Evolutionary conservation across 1,140 invertebrate species (phyloP).

Genomic region (Drosophila gunungcola): DNA sequence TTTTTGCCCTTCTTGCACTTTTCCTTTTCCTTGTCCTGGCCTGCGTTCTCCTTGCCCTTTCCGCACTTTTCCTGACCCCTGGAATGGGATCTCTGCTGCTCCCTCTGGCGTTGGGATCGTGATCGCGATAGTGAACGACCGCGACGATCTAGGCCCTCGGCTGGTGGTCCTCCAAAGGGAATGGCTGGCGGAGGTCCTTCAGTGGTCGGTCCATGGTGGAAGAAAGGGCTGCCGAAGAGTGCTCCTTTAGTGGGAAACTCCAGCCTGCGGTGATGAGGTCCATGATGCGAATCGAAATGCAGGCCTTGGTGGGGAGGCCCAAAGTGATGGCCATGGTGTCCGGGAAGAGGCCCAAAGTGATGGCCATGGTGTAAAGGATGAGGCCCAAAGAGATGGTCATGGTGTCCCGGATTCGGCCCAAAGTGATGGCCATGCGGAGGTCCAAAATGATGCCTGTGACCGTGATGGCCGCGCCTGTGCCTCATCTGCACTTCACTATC

Average conservation of each 20-base stretch:
- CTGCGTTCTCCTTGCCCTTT: slow-evolving; percentile 4
- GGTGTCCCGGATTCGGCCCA: neutral
- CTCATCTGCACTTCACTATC: slow-evolving; percentile 20
- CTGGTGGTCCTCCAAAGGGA: neutral
- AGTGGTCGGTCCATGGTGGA: neutral
- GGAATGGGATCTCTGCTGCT: neutral
- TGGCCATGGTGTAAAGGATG: slow-evolving; percentile 7
- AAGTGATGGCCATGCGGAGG: slow-evolving; percentile 8
- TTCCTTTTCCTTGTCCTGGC: neutral
- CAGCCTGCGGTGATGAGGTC: neutral
- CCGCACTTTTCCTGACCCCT: neutral
- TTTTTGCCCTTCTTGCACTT: slow-evolving; percentile 5
- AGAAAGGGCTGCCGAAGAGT: neutral
- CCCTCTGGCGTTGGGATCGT: slow-evolving; percentile 6
- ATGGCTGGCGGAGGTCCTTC: neutral
- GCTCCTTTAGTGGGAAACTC: neutral
- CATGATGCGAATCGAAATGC: neutral
- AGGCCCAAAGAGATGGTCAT: slow-evolving; percentile 7
- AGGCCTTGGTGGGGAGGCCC: neutral
- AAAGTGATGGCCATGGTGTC: slow-evolving; percentile 9
- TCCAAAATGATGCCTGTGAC: neutral
- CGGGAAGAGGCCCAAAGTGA: neutral
- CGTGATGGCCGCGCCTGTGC: neutral
- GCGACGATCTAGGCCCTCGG: neutral
- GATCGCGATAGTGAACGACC: slow-evolving; percentile 22